Evolutionary conservation across 2,113 vertebrate genomes (phyloP).

Genomic region (Cairina moschata): DNA sequence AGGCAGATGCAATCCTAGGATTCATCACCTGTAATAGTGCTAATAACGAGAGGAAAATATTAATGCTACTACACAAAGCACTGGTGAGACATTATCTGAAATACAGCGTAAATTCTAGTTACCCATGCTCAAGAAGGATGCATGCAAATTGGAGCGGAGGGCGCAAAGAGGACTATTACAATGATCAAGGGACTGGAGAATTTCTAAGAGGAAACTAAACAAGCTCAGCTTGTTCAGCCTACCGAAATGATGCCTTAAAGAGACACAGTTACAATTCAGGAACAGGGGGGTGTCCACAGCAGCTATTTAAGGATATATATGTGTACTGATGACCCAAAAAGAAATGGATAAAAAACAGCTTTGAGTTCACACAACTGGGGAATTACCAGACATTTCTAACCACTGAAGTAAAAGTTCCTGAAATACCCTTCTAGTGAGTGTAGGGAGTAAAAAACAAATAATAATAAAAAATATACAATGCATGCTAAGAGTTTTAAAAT

Average conservation of each 20-base stretch:
- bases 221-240: not conserved
- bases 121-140: constrained; percentile 23
- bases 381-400: not conserved
- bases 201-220: not conserved
- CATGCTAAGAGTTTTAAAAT: not conserved
- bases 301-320: not conserved
- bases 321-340: not conserved
- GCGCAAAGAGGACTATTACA: constrained; percentile 50
- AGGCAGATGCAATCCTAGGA: constrained; percentile 65
- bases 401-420: not conserved
- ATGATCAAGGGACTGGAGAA: not conserved
- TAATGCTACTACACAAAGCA: constrained; percentile 59
- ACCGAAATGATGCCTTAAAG: not conserved
- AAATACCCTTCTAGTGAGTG: not conserved
- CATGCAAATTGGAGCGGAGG: constrained; percentile 61
- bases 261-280: not conserved
- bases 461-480: not conserved
- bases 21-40: constrained; percentile 65
- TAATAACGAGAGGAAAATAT: constrained; percentile 66
- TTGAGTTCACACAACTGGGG: not conserved
- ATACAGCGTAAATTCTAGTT: constrained; percentile 21
- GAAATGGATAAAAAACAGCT: not conserved
- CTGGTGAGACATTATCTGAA: constrained; percentile 48
- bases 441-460: not conserved
- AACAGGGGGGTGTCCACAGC: not conserved